A percentile compares a stretch with the other conserved stretches of the same genome.
Conservation (phyloP, 2,888 invertebrate genomes). For the Eupithecia dodoneata region DNA sequence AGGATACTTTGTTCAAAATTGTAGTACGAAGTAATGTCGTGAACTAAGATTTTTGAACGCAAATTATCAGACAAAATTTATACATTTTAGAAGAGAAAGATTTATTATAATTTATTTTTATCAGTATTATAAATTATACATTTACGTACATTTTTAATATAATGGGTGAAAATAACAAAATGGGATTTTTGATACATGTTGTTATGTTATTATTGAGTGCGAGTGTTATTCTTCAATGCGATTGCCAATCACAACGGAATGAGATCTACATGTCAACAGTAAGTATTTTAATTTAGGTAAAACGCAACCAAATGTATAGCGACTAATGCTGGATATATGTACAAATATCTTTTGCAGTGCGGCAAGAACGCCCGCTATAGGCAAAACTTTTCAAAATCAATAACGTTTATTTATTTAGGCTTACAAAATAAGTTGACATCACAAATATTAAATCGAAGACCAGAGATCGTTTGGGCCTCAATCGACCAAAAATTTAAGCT, state of each 20-base stretch:
- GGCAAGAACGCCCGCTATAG: too few relatives aligned
- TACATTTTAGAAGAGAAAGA: neutral
- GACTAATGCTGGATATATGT: too few relatives aligned
- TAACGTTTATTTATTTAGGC: neutral
- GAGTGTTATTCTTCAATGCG: conserved; percentile 46
- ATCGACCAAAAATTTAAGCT: neutral
- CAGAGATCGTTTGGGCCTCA: too few relatives aligned
- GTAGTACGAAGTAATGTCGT: conserved; percentile 11
- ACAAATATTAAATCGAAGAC: too few relatives aligned
- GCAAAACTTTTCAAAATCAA: too few relatives aligned
- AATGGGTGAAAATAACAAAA: conserved; percentile 10
- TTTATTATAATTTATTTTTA: neutral
- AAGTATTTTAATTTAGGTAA: conserved; percentile 41
- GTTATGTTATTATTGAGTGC: conserved; percentile 45
- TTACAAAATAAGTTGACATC: neutral
- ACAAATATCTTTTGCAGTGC: too few relatives aligned
- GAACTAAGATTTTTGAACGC: conserved; percentile 10
- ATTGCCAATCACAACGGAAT: conserved; percentile 50
- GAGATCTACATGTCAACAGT: conserved; percentile 58
- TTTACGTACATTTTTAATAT: neutral
- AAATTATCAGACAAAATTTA: neutral
- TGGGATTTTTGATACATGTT: conserved; percentile 29
- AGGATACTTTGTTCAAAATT: conserved; percentile 11
- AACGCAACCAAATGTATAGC: neutral
- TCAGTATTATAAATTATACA: neutral